Percentiles rank a stretch among this genome's conserved stretches.
These are phyloP conservation scores for Mizuhopecten yessoensis DNA, from an alignment of 1,140 invertebrate species.

Conservation along the genomic window DNA sequence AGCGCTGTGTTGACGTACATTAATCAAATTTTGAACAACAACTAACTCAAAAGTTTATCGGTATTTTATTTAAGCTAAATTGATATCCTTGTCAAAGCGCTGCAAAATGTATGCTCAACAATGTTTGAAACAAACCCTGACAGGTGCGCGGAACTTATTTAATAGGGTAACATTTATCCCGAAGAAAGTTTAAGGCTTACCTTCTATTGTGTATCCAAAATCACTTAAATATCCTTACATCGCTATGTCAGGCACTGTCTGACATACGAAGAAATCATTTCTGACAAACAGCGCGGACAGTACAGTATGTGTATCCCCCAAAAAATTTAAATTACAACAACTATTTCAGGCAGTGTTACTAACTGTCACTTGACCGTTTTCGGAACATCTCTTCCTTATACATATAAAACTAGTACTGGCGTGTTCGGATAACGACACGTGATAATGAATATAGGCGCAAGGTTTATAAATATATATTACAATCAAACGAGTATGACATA, in stretches of 20 bases:
- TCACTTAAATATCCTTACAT: not conserved
- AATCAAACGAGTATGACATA: too few species aligned
- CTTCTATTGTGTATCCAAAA: not conserved
- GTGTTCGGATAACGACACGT: not conserved
- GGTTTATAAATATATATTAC: too few species aligned
- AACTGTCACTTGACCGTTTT: slow-evolving; percentile 24
- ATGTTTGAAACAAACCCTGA: not conserved
- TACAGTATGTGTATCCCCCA: not conserved
- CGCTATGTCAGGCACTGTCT: not conserved
- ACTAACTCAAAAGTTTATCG: too few species aligned
- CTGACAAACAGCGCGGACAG: not conserved
- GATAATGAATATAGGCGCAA: not conserved
- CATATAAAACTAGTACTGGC: not conserved
- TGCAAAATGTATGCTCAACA: too few species aligned
- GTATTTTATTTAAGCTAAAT: too few species aligned
- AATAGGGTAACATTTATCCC: not conserved
- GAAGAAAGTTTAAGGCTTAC: not conserved
- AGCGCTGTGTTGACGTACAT: too few species aligned
- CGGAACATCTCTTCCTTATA: not conserved
- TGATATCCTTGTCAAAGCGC: too few species aligned
- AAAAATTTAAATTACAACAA: not conserved
- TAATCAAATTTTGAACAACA: too few species aligned
- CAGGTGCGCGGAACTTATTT: slow-evolving; percentile 31
- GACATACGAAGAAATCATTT: not conserved
- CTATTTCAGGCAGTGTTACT: not conserved